Percentiles rank a stretch among this genome's conserved stretches.
Conservation (phyloP, 1,140 invertebrate species). For the Octopus sinensis region DNA sequence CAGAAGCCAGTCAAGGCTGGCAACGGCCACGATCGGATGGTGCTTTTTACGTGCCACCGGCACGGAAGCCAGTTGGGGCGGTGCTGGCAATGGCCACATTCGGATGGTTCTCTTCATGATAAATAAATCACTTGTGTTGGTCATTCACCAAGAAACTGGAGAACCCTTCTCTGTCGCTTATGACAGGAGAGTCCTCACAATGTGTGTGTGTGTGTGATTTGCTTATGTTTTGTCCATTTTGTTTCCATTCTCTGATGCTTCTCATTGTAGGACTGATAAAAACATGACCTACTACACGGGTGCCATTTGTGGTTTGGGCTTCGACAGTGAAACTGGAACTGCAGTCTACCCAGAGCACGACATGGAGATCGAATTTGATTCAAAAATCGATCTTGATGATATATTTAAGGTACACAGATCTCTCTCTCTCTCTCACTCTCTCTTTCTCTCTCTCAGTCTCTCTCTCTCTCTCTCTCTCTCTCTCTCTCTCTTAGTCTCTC, state of each 20-base stretch:
- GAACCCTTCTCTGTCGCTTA: neutral
- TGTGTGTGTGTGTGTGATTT: neutral
- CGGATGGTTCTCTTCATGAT: neutral
- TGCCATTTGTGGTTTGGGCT: slow-evolving; percentile 79
- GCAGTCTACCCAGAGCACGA: slow-evolving; percentile 79
- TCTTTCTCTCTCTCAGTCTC: neutral
- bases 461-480: neutral
- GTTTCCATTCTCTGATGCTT: neutral
- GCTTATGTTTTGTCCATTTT: neutral
- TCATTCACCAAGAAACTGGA: neutral
- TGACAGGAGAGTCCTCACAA: neutral
- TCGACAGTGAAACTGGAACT: slow-evolving; percentile 56
- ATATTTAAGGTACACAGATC: slow-evolving; percentile 36
- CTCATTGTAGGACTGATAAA: slow-evolving; percentile 56
- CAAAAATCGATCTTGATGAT: slow-evolving; percentile 43
- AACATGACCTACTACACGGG: slow-evolving; percentile 68
- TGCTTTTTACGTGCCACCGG: too few species aligned
- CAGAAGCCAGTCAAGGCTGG: too few species aligned
- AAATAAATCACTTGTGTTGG: neutral
- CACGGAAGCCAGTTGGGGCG: too few species aligned
- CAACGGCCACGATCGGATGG: too few species aligned
- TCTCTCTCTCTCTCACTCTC: neutral
- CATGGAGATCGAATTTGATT: slow-evolving; percentile 65
- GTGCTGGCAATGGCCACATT: too few species aligned
- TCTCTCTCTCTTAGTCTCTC: neutral